Conservation (phyloP, 1,140 invertebrate species). For the Brachionus manjavacas region DNA sequence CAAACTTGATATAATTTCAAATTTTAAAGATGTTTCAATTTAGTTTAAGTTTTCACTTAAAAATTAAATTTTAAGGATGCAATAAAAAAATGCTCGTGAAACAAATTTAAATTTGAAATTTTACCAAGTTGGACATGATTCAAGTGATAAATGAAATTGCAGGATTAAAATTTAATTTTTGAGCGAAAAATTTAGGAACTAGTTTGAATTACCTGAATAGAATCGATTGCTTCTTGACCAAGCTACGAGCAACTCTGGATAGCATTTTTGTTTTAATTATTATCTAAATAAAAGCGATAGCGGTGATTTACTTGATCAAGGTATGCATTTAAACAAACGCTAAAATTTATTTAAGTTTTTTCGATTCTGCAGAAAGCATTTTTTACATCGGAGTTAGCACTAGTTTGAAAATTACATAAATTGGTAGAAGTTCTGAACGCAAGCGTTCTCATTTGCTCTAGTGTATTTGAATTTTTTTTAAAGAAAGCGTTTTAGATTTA, state of each 20-base stretch:
- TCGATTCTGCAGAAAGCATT: constrained; percentile 32
- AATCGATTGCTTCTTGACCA: constrained; percentile 17
- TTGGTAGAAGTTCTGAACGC: background rate
- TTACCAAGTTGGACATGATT: background rate
- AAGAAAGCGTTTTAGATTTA: constrained; percentile 6
- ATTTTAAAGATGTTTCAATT: constrained; percentile 3
- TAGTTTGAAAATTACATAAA: constrained; percentile 22
- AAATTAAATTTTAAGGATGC: constrained; percentile 19
- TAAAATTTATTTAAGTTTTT: background rate
- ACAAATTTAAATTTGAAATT: constrained; percentile 17
- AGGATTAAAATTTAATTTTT: constrained; percentile 39
- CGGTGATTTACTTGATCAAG: background rate
- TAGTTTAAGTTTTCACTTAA: background rate
- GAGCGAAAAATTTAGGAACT: background rate
- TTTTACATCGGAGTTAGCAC: background rate
- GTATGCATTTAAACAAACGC: constrained; percentile 17
- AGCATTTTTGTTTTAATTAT: background rate
- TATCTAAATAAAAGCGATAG: background rate
- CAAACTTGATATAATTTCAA: constrained; percentile 29
- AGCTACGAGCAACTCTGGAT: constrained; percentile 9
- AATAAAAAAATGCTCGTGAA: background rate
- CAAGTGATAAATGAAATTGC: background rate
- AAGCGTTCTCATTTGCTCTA: background rate
- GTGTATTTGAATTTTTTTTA: background rate
- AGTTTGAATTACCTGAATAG: constrained; percentile 1